A percentile compares a stretch with the other conserved stretches of the same genome.
These are phyloP conservation scores for Pandion haliaetus DNA, from an alignment of 2,113 vertebrate genomes.

Conservation along the genomic window DNA sequence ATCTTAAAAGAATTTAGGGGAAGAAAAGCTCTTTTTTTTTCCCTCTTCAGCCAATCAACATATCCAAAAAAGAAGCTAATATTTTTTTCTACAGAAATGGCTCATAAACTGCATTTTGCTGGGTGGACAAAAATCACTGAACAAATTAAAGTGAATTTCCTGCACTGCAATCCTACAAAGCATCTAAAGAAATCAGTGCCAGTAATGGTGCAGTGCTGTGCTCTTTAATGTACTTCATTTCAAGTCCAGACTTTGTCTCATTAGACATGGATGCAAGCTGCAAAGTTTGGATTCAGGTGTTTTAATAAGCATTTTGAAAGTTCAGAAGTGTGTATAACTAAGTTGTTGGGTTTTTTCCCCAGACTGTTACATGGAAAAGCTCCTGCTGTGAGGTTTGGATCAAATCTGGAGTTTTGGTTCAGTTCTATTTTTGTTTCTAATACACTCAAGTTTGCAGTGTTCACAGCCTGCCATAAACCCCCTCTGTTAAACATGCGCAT, in stretches of 20 bases:
- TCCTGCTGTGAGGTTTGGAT: constrained; percentile 39
- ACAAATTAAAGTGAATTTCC: constrained; percentile 1
- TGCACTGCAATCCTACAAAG: neutral
- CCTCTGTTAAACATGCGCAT: neutral
- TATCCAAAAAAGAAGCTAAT: neutral
- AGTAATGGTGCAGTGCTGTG: neutral
- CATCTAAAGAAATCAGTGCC: neutral
- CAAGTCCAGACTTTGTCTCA: neutral
- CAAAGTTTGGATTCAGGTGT: neutral
- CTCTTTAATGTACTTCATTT: neutral
- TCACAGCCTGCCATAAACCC: neutral
- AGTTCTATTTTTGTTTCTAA: constrained; percentile 33
- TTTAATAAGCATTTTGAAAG: constrained; percentile 4
- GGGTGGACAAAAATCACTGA: neutral
- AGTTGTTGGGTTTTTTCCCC: neutral
- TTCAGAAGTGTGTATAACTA: neutral
- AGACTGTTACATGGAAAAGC: neutral
- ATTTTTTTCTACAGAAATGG: neutral
- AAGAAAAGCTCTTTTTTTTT: neutral
- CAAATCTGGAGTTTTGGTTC: neutral
- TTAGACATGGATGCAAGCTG: neutral
- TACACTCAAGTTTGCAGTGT: neutral
- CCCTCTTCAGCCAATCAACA: neutral
- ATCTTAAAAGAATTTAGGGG: neutral
- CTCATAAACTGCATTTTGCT: neutral